These are phyloP conservation scores for Orius insidiosus DNA, from an alignment of 1,140 invertebrate species.

Conservation along the genomic window DNA sequence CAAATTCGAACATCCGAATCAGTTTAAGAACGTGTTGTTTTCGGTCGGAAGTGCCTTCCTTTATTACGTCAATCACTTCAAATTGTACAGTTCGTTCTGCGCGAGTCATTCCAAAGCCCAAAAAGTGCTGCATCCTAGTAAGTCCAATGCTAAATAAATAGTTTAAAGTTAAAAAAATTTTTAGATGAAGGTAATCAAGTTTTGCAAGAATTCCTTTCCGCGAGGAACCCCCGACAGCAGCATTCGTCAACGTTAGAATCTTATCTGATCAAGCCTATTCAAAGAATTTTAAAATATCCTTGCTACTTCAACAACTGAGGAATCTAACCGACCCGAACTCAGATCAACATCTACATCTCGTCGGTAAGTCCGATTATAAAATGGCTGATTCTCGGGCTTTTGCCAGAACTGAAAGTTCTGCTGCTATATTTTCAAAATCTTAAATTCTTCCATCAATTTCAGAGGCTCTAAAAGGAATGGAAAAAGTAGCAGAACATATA, in stretches of 20 bases:
- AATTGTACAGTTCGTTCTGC: slow-evolving; percentile 96
- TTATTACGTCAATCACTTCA: slow-evolving; percentile 96
- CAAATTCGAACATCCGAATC: slow-evolving; percentile 76
- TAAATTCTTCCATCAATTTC: slow-evolving; percentile 23
- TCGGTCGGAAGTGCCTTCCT: slow-evolving; percentile 92
- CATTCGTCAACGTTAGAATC: slow-evolving; percentile 93
- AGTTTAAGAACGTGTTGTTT: slow-evolving; percentile 93
- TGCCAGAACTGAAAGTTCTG: no score
- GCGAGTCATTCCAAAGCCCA: slow-evolving; percentile 97
- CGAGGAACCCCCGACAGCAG: slow-evolving; percentile 86
- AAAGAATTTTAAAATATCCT: slow-evolving; percentile 95
- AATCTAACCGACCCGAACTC: slow-evolving; percentile 81
- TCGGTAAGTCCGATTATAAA: slow-evolving; percentile 58
- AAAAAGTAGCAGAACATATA: slow-evolving; percentile 98
- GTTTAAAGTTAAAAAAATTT: slow-evolving; percentile 15
- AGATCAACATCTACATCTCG: slow-evolving; percentile 84
- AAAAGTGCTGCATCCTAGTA: slow-evolving; percentile 95
- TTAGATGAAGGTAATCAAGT: slow-evolving; percentile 88
- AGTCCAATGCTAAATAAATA: slow-evolving; percentile 29
- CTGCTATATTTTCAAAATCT: background rate
- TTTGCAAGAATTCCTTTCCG: slow-evolving; percentile 82
- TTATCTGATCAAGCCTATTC: slow-evolving; percentile 97
- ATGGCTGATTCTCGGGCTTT: no score
- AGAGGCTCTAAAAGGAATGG: slow-evolving; percentile 91
- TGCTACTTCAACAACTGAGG: slow-evolving; percentile 85